A percentile compares a stretch with the other conserved stretches of the same genome.
Conservation (phyloP, 2,888 invertebrate genomes). For the Atethmia centrago region DNA sequence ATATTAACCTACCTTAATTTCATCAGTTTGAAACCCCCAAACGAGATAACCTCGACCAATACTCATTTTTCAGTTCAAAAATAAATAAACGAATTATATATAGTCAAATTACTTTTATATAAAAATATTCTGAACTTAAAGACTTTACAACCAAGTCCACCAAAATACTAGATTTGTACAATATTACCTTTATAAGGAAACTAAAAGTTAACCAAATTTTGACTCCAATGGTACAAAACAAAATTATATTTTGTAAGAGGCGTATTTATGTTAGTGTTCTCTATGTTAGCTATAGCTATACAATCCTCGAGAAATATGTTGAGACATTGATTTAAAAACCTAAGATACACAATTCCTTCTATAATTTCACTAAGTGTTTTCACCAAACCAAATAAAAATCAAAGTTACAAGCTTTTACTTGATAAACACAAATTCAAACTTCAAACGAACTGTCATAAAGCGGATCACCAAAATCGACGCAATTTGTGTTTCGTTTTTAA, state of each 20-base stretch:
- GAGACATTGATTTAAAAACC: not conserved
- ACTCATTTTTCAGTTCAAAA: conserved; percentile 44
- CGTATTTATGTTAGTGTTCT: conserved; percentile 28
- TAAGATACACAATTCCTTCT: conserved; percentile 11
- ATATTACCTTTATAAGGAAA: conserved; percentile 63
- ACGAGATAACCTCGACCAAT: conserved; percentile 35
- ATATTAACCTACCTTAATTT: conserved; percentile 26
- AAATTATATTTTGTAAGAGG: conserved; percentile 38
- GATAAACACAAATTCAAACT: not conserved
- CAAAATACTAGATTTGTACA: conserved; percentile 69
- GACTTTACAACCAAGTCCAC: conserved; percentile 50
- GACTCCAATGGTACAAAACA: conserved; percentile 44
- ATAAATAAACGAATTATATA: conserved; percentile 56
- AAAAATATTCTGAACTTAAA: conserved; percentile 56
- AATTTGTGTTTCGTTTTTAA: not conserved
- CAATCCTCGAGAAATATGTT: conserved; percentile 37
- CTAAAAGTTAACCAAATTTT: conserved; percentile 52
- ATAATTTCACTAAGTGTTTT: not conserved
- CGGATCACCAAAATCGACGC: not conserved
- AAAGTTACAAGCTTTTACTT: not conserved
- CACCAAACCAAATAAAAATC: not conserved
- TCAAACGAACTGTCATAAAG: no score
- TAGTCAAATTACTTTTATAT: conserved; percentile 47
- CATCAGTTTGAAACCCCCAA: conserved; percentile 27
- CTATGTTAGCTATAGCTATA: conserved; percentile 44